Conservation (phyloP, 2,888 invertebrate genomes). For the Athalia circularis region DNA sequence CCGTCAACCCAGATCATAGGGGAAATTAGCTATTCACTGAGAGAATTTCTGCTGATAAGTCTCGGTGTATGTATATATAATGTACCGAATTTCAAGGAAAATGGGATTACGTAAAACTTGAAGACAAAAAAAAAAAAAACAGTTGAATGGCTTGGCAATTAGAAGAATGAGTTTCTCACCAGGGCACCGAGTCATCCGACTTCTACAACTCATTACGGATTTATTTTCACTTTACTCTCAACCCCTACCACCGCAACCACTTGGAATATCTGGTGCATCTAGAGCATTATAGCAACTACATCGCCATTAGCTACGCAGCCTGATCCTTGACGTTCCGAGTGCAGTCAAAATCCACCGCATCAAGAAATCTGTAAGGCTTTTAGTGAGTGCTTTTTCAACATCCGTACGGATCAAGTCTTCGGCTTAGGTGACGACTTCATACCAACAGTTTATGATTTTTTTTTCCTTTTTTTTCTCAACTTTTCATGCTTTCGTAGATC, state of each 20-base stretch:
- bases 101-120: background rate
- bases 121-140: constrained; percentile 3
- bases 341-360: constrained; percentile 42
- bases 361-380: constrained; percentile 44
- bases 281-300: constrained; percentile 10
- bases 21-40: too few species aligned
- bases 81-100: too few species aligned
- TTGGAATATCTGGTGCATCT: constrained; percentile 16
- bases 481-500: background rate
- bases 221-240: constrained; percentile 26
- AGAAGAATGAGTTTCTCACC: constrained; percentile 12
- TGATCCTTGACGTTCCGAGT: constrained; percentile 38
- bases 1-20: too few species aligned
- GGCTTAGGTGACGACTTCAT: constrained; percentile 31
- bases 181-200: background rate
- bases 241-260: background rate
- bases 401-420: constrained; percentile 49
- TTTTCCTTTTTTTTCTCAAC: background rate
- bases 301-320: constrained; percentile 30
- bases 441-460: background rate
- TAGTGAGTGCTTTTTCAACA: constrained; percentile 49
- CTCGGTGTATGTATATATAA: too few species aligned
- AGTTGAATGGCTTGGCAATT: constrained; percentile 4
- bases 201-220: constrained; percentile 17
- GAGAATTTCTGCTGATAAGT: too few species aligned